phyloP scores from a whole-genome alignment of 2,888 invertebrate genomes.

The Chirona hameri region DNA sequence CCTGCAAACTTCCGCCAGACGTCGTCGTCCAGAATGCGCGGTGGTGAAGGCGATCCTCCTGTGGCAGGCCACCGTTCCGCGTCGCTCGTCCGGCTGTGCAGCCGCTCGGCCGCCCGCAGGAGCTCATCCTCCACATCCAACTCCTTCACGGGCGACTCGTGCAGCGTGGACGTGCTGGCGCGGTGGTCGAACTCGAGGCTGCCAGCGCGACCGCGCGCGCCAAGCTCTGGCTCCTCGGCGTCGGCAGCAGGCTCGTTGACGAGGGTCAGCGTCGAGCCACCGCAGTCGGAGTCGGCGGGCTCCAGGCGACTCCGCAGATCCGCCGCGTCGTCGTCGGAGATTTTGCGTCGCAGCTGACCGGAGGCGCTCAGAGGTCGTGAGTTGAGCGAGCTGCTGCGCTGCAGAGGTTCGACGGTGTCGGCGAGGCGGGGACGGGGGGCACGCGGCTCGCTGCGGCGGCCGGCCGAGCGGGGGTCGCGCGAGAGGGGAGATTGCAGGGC shows the following conservation, averaged over 20 bases:
- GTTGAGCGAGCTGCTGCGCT: slow-evolving; percentile 29
- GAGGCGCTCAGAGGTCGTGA: neutral
- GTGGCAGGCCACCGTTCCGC: neutral
- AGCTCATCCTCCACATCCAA: neutral
- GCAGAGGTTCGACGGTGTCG: neutral
- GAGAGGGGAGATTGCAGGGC: too few relatives aligned
- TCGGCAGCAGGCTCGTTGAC: neutral
- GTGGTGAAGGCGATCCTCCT: neutral
- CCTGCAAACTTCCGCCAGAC: neutral
- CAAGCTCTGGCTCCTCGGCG: neutral
- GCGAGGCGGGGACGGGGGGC: neutral
- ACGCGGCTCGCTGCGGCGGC: neutral
- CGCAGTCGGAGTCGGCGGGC: neutral
- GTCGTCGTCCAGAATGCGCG: neutral
- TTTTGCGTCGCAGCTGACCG: neutral
- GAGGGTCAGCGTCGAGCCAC: slow-evolving; percentile 4
- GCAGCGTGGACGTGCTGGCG: slow-evolving; percentile 22
- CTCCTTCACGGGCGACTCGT: slow-evolving; percentile 1
- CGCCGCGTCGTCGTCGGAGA: slow-evolving; percentile 2
- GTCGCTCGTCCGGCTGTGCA: too few relatives aligned
- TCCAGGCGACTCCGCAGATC: neutral
- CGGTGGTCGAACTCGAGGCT: neutral
- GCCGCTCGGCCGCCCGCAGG: neutral
- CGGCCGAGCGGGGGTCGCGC: neutral
- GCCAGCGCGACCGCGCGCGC: neutral